Evolutionary conservation across 2,888 invertebrate species (phyloP), one percentile per base, ranked within the genome.

Genomic region (Zonitis immaculata): DNA sequence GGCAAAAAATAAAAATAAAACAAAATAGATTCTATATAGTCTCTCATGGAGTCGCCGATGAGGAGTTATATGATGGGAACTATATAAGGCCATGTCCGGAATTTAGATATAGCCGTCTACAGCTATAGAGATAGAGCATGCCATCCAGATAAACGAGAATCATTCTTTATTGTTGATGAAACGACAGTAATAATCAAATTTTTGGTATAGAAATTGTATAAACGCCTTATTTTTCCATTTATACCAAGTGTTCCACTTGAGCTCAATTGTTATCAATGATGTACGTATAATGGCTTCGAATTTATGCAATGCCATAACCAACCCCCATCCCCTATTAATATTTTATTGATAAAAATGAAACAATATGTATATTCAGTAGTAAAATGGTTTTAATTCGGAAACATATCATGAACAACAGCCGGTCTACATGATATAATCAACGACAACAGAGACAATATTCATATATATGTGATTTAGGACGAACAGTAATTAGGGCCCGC

Each of bases 391-490:
- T 56, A 48, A 52, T 51, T 52, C 56, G 56, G 54, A 62, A 66
- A 67, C 69, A 69, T 66, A 69, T 68, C 67, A 53, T 44, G 65
- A 66, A 66, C 66, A 63, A 66, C 69, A 67, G 67, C 67, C 62
- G 65, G 64, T 64, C 57, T 42, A 58, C 47, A 60, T 59, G 62
- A 66, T 64, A n/a, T n/a, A 62, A 65, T 65, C 61, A 62, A 58
- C 56, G 56, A 45, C 52, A n/a, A 48, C 51, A 54, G 60, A 60
- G 61, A 69, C 67, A 71, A 72, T 70, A 72, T 71, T 71, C 72
- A 70, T 69, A 68, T 71, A 70, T 69, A 68, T 71, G 71, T 73
- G 73, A 72, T 73, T 72, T 72, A 72, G 70, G 64, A 66, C 66
- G 66, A 66, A 63, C 66, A 61, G 71, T 72, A 72, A 73, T 73